A percentile compares a stretch with the other conserved stretches of the same genome.
Evolutionary conservation across 2,888 invertebrate species (phyloP).

Genomic region (Cosmia pyralina): DNA sequence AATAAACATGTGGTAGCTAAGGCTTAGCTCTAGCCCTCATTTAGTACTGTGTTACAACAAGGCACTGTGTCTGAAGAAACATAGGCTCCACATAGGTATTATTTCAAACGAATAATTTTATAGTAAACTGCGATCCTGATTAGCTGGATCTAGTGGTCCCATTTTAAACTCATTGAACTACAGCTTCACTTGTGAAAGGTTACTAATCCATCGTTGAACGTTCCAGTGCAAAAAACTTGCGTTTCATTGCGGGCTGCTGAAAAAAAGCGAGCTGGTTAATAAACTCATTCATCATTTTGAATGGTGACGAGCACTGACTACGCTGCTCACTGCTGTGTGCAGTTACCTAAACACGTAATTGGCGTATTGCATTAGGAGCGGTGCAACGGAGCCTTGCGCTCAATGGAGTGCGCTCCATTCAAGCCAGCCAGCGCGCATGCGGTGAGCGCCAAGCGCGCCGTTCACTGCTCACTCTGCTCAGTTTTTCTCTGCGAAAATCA

Average conservation of each 20-base stretch:
- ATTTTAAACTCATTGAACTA: conserved; percentile 10
- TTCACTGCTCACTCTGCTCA: conserved; percentile 71
- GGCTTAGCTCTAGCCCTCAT: conserved; percentile 41
- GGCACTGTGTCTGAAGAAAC: background rate
- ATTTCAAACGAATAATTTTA: background rate
- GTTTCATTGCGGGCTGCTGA: conserved; percentile 65
- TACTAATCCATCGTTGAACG: conserved; percentile 22
- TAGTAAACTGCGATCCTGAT: background rate
- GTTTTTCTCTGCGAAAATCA: conserved; percentile 72
- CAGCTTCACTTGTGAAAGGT: conserved; percentile 14
- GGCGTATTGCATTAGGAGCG: conserved; percentile 77
- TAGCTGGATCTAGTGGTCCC: background rate
- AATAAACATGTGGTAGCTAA: conserved; percentile 57
- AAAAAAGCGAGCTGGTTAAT: conserved; percentile 73
- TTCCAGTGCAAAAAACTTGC: conserved; percentile 32
- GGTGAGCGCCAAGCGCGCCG: conserved; percentile 67
- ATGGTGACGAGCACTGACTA: conserved; percentile 66
- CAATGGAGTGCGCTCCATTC: conserved; percentile 84
- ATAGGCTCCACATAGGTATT: background rate
- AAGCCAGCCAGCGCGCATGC: conserved; percentile 77
- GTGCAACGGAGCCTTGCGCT: conserved; percentile 71
- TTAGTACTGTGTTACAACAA: conserved; percentile 23
- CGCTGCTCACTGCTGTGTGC: conserved; percentile 58
- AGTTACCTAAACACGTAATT: conserved; percentile 76
- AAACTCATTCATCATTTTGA: conserved; percentile 82